Evolutionary conservation across 2,113 vertebrate species (phyloP).

Genomic region (Neopipo cinnamomea): DNA sequence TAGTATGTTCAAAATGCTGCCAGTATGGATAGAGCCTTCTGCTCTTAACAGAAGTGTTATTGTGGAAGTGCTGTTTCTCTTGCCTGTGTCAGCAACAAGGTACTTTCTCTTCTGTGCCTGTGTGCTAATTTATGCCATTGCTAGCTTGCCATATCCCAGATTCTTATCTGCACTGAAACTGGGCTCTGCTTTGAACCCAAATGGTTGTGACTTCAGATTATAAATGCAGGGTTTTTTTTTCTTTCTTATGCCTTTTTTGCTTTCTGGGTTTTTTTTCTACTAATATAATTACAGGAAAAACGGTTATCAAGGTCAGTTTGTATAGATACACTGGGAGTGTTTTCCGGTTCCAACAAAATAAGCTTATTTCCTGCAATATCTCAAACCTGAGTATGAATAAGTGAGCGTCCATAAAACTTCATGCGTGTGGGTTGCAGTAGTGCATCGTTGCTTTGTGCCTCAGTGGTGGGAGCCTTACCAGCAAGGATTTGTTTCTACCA

Average conservation of each 20-base stretch:
- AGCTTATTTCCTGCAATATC: slow-evolving; percentile 21
- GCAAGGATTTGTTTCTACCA: background rate
- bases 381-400: background rate
- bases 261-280: background rate
- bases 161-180: background rate
- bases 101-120: background rate
- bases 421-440: background rate
- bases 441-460: background rate
- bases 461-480: background rate
- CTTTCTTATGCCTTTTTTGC: background rate
- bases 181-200: background rate
- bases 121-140: slow-evolving; percentile 16
- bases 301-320: slow-evolving; percentile 31
- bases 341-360: slow-evolving; percentile 41
- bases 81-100: slow-evolving; percentile 10
- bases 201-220: background rate
- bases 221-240: background rate
- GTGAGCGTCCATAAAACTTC: background rate
- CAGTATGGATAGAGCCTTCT: background rate
- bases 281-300: slow-evolving; percentile 58
- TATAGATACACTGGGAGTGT: slow-evolving; percentile 46
- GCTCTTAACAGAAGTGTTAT: slow-evolving; percentile 17
- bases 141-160: background rate
- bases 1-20: background rate
- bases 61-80: slow-evolving; percentile 1